These are phyloP conservation scores for Gallinago stenura DNA, from an alignment of 2,797 vertebrate species.

Conservation along the genomic window DNA sequence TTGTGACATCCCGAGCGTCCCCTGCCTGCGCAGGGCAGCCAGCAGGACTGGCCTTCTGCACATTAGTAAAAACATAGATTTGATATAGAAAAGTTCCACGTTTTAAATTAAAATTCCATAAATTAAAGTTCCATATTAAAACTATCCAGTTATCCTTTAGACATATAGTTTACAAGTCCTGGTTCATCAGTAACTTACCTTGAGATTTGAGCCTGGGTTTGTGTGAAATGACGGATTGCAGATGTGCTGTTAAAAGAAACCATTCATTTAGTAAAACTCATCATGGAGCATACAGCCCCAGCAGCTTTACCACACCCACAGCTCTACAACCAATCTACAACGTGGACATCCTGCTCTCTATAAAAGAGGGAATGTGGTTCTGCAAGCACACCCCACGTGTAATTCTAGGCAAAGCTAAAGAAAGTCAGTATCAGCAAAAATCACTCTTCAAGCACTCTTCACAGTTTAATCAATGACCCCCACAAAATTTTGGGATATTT, in stretches of 20 bases:
- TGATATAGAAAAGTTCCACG: not conserved
- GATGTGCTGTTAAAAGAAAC: constrained; percentile 22
- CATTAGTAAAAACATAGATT: rapidly evolving
- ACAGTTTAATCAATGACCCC: not conserved
- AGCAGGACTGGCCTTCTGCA: not conserved
- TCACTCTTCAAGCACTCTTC: not conserved
- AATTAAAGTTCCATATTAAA: not conserved
- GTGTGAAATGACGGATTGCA: not conserved
- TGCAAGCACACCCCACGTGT: not conserved
- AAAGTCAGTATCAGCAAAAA: not conserved
- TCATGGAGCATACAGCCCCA: not conserved
- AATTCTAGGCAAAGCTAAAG: not conserved
- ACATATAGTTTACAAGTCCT: not conserved
- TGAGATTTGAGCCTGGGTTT: not conserved
- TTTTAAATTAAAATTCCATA: not conserved
- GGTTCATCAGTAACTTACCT: not conserved
- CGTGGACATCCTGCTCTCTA: not conserved
- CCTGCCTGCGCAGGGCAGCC: not conserved
- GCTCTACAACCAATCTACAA: not conserved
- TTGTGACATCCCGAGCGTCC: no score
- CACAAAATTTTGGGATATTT: not conserved
- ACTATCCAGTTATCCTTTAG: not conserved
- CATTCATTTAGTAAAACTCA: not conserved
- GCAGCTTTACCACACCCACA: not conserved
- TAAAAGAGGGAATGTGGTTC: not conserved